Conservation (phyloP, 2,888 invertebrate species). For the Leptodirus hochenwartii region DNA sequence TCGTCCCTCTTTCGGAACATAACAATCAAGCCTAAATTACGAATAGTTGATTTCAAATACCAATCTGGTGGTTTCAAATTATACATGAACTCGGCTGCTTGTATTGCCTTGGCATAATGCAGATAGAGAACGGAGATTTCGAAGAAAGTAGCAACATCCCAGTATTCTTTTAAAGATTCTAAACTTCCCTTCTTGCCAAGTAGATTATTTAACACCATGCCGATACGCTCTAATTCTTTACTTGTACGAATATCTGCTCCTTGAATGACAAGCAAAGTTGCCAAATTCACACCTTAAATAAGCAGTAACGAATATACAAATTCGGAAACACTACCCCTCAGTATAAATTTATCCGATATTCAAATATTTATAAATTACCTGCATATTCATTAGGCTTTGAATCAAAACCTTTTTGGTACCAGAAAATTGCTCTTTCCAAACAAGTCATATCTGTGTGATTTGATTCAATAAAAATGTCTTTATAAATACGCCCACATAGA, state of each 20-base stretch:
- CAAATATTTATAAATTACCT: slow-evolving; percentile 24
- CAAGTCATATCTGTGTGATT: slow-evolving; percentile 76
- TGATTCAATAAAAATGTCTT: slow-evolving; percentile 94
- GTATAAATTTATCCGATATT: too few species aligned
- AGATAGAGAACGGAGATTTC: slow-evolving; percentile 95
- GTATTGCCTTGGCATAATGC: slow-evolving; percentile 91
- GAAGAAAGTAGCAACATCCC: slow-evolving; percentile 98
- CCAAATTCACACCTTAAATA: slow-evolving; percentile 68
- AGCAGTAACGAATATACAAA: slow-evolving; percentile 1
- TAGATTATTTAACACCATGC: slow-evolving; percentile 87
- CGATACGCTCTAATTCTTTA: slow-evolving; percentile 79
- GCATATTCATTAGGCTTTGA: slow-evolving; percentile 98
- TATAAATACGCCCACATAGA: slow-evolving; percentile 92
- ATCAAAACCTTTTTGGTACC: slow-evolving; percentile 96
- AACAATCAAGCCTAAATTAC: slow-evolving; percentile 87
- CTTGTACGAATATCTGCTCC: slow-evolving; percentile 90
- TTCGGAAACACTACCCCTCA: background rate
- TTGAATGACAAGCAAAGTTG: slow-evolving; percentile 88
- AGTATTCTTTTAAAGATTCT: slow-evolving; percentile 84
- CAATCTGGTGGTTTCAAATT: slow-evolving; percentile 79
- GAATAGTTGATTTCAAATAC: slow-evolving; percentile 94
- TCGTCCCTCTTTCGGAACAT: slow-evolving; percentile 70
- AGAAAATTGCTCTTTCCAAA: slow-evolving; percentile 81
- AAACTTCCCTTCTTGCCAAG: slow-evolving; percentile 96
- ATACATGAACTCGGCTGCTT: slow-evolving; percentile 91